Evolutionary conservation across 2,888 invertebrate species (phyloP), one percentile per base, ranked within the genome.

Genomic region (Leucophenga montana): DNA sequence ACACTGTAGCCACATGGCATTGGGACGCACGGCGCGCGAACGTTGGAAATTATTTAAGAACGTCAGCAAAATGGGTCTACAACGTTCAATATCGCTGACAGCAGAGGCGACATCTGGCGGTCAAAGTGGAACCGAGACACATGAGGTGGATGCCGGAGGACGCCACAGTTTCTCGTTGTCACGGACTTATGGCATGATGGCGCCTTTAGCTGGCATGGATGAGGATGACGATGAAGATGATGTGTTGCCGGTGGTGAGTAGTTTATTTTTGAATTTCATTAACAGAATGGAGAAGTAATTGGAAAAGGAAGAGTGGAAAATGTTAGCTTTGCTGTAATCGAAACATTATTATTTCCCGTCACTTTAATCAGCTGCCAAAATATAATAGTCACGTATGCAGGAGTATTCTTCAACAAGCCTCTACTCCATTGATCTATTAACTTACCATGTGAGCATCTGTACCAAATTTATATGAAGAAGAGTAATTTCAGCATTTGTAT

Each of bases 11-110:
- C 39, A 56, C 27, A 48, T 56, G 48, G 75, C 72, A 18, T 67
- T 74, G 31, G 87, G 86, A 46, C 80, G 80, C 16, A 89, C 90
- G 0, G 91, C 90, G 0, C 85, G 91, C 4, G 92, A 92, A 75
- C 90, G 92, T 18, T 90, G 90, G 74, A 87, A 88, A 75, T 74
- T 89, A 31, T 87, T 89, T 71, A 89, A 86, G 71, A 89, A 89
- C 73, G 79, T 89, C 22, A 77, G 88, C 64, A 87, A 86, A 74
- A 72, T 89, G 71, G 88, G 89, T n/a, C 77, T 89, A 64, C 88
- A 88, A 68, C 85, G 86, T 44, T 83, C 85, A 3, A 77, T 79
- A 53, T 84, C 86, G 9, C 73, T 75, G 70, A 76, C 72, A 1
- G 77, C 81, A 61, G 78, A 79, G 44, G 69, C 77, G n/a, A 39